These are phyloP conservation scores for Leptatherina wallacei DNA, from an alignment of 2,797 vertebrate genomes.

Conservation along the genomic window DNA sequence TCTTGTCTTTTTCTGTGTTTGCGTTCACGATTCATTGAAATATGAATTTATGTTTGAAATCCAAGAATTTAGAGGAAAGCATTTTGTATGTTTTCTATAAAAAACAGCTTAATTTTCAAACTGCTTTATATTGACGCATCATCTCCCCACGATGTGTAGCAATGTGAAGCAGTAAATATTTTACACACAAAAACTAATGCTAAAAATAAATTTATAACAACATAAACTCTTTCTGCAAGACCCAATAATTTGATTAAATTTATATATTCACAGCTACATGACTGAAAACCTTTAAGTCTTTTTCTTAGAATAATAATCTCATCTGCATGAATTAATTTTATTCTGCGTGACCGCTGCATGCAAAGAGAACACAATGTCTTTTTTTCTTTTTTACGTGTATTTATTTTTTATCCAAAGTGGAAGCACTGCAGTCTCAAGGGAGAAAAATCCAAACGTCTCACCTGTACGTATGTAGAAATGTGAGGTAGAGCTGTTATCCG, in stretches of 20 bases:
- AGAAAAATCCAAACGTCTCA: constrained; percentile 49
- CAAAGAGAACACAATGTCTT: not conserved
- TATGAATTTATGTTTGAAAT: not conserved
- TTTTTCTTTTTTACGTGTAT: not conserved
- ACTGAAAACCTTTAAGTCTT: not conserved
- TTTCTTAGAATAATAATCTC: not conserved
- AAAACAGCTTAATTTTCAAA: not conserved
- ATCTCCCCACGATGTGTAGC: not conserved
- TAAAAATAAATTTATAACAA: not conserved
- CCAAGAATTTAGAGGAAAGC: not conserved
- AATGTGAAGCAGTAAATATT: not conserved
- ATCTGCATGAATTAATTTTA: not conserved
- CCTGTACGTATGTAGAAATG: constrained; percentile 62
- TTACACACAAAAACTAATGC: not conserved
- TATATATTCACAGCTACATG: not conserved
- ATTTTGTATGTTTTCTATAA: not conserved
- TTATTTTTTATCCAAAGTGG: constrained; percentile 9
- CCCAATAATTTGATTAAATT: not conserved
- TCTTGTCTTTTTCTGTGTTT: not conserved
- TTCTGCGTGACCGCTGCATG: not conserved
- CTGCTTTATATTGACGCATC: not conserved
- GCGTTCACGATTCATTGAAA: not conserved
- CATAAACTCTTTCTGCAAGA: not conserved
- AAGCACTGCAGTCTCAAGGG: not conserved
- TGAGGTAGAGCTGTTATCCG: constrained; percentile 29